These are phyloP conservation scores for Pentamera pediparva DNA, from an alignment of 53 echinoderm and acorn worm genomes.

Conservation along the genomic window DNA sequence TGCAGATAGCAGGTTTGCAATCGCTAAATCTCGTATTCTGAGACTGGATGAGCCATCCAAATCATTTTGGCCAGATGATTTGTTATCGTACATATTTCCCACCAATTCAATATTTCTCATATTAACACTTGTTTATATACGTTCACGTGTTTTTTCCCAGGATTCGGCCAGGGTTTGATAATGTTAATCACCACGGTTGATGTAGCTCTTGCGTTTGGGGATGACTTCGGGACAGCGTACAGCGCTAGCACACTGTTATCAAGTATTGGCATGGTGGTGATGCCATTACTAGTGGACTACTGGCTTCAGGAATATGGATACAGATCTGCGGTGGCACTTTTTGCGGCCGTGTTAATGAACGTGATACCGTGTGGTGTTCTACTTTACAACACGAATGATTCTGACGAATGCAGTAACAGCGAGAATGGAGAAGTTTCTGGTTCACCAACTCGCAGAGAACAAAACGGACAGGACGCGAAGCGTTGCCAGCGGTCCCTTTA, in stretches of 20 bases:
- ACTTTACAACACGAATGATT: neutral
- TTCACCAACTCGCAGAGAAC: too few relatives aligned
- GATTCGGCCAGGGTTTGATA: neutral
- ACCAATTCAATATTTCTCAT: neutral
- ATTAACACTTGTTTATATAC: neutral
- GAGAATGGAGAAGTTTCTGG: too few relatives aligned
- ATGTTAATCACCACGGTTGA: neutral
- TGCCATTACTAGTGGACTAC: neutral
- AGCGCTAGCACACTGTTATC: neutral
- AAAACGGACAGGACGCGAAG: too few relatives aligned
- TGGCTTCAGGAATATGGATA: neutral
- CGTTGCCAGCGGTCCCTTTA: too few relatives aligned
- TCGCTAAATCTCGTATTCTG: too few relatives aligned
- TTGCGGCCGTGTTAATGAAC: neutral
- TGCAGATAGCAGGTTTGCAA: too few relatives aligned
- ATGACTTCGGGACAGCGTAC: neutral
- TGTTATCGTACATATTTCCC: neutral
- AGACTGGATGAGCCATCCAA: neutral
- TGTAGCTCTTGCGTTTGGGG: neutral
- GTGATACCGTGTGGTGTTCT: neutral
- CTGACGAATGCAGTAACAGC: too few relatives aligned
- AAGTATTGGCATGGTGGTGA: neutral
- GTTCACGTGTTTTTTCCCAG: neutral
- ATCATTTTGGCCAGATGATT: neutral
- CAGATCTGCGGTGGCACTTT: neutral